These are phyloP conservation scores for Myocastor coypus DNA, from an alignment of 2,113 vertebrate species.

Conservation along the genomic window DNA sequence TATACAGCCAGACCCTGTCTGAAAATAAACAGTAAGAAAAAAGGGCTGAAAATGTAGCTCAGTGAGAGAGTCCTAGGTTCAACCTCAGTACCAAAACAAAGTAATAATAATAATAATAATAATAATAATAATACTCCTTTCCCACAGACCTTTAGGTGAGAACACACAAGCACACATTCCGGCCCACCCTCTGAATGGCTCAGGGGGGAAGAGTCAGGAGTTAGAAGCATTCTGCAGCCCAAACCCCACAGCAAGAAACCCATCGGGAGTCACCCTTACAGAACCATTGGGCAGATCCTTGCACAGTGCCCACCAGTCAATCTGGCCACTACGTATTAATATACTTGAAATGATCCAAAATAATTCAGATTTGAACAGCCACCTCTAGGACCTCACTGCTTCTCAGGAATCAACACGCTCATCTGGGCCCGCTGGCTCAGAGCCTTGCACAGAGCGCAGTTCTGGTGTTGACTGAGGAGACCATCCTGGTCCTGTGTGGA, in stretches of 20 bases:
- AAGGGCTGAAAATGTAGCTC: not conserved
- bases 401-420: not conserved
- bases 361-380: too few relatives aligned
- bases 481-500: too few relatives aligned
- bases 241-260: too few relatives aligned
- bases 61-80: not conserved
- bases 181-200: not conserved
- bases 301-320: rapidly evolving
- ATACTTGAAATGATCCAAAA: not conserved
- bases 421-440: not conserved
- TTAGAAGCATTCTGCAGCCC: rapidly evolving
- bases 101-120: not conserved
- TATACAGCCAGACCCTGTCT: not conserved
- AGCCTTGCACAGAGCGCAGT: not conserved
- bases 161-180: not conserved
- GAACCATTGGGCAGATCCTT: not conserved
- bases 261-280: too few relatives aligned
- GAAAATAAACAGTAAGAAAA: not conserved
- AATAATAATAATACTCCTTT: not conserved
- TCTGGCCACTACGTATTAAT: not conserved
- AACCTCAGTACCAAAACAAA: not conserved
- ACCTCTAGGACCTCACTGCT: not conserved
- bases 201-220: not conserved
- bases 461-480: not conserved
- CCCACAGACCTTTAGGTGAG: not conserved